phyloP scores from a whole-genome alignment of 2,797 vertebrate species.

The Sardinella longiceps region DNA sequence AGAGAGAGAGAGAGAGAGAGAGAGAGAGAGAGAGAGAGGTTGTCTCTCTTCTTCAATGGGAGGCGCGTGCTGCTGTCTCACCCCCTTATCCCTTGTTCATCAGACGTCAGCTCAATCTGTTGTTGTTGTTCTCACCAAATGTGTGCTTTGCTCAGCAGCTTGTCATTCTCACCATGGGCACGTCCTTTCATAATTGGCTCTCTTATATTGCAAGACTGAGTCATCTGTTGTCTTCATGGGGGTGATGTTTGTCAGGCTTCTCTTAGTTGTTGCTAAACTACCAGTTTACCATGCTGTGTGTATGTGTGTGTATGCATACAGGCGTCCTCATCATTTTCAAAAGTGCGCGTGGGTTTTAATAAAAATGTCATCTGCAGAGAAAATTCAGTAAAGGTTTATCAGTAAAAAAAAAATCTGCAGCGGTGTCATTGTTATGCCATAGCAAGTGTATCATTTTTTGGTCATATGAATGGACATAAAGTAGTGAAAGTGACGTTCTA shows the following conservation, averaged over 20 bases:
- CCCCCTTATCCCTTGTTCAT: neutral
- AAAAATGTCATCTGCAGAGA: neutral
- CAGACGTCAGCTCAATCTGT: constrained; percentile 22
- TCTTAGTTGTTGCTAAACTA: constrained; percentile 15
- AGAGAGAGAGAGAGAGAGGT: neutral
- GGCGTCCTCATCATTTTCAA: neutral
- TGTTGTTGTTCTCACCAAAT: constrained; percentile 25
- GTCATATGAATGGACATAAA: neutral
- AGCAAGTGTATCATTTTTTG: neutral
- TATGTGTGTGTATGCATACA: neutral
- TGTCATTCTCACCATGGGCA: constrained; percentile 16
- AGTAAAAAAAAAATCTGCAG: neutral
- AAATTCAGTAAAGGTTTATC: neutral
- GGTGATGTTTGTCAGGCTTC: neutral
- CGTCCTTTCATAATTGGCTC: constrained; percentile 16
- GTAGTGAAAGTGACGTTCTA: neutral
- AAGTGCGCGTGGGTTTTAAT: neutral
- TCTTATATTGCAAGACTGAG: constrained; percentile 16
- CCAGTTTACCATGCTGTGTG: constrained; percentile 9
- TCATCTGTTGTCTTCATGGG: constrained; percentile 15
- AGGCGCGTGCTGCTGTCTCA: neutral
- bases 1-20: no score
- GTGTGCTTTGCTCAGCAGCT: constrained; percentile 23
- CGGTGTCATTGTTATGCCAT: neutral
- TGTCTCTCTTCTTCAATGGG: neutral